A percentile compares a stretch with the other conserved stretches of the same genome.
Evolutionary conservation across 2,888 invertebrate genomes (phyloP).

Genomic region (Blastobasis adustella): DNA sequence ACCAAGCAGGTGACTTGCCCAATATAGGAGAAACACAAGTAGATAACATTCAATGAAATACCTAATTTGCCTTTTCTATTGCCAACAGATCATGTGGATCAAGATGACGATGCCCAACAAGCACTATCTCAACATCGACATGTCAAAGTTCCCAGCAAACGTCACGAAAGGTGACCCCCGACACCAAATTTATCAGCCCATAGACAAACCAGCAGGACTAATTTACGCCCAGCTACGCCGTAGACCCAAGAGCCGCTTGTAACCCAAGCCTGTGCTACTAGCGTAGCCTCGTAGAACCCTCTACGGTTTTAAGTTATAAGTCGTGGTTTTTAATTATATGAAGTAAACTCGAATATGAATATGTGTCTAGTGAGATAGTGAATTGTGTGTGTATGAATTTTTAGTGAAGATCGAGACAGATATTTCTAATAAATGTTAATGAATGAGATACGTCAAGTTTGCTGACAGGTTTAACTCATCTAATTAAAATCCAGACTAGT

Average conservation of each 20-base stretch:
- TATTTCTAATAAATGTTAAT: no score
- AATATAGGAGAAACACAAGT: no score
- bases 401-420: no score
- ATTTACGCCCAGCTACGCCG: slow-evolving; percentile 83
- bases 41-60: no score
- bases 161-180: slow-evolving; percentile 77
- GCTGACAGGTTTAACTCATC: no score
- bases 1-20: no score
- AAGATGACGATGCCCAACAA: slow-evolving; percentile 89
- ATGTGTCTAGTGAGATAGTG: no score
- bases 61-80: slow-evolving; percentile 10
- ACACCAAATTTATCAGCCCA: slow-evolving; percentile 82
- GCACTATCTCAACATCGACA: slow-evolving; percentile 85
- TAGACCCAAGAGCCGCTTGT: slow-evolving; percentile 71
- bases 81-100: slow-evolving; percentile 77
- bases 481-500: no score
- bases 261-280: slow-evolving; percentile 48
- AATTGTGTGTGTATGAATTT: no score
- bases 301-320: slow-evolving; percentile 2
- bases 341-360: background rate
- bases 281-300: slow-evolving; percentile 19
- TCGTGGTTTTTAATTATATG: background rate
- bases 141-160: slow-evolving; percentile 80
- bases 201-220: slow-evolving; percentile 86
- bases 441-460: no score